Evolutionary conservation across 2,888 invertebrate species (phyloP).

Genomic region (Branchipolynoe longqiensis): DNA sequence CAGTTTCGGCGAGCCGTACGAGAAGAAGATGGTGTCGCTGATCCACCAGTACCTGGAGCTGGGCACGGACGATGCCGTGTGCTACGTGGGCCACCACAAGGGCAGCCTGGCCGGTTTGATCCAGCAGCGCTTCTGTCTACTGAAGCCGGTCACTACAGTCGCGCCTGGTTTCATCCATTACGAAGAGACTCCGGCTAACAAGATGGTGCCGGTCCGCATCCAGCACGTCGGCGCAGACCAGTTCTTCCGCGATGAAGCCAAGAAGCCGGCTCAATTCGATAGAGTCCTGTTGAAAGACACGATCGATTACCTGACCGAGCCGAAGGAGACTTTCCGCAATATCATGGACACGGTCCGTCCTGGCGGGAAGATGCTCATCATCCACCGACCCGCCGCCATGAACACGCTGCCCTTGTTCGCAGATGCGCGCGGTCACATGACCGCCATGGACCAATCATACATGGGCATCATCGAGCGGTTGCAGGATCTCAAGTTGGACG

Average conservation of each 20-base stretch:
- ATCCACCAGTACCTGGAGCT: slow-evolving; percentile 78
- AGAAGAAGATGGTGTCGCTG: slow-evolving; percentile 73
- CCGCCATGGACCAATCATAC: slow-evolving; percentile 76
- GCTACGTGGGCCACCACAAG: slow-evolving; percentile 78
- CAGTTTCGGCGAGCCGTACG: slow-evolving; percentile 76
- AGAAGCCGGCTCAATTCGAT: slow-evolving; percentile 70
- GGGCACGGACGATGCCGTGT: slow-evolving; percentile 76
- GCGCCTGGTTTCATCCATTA: slow-evolving; percentile 78
- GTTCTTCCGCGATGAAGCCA: slow-evolving; percentile 71
- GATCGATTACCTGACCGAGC: slow-evolving; percentile 75
- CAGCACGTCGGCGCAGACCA: slow-evolving; percentile 78
- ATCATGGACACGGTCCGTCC: slow-evolving; percentile 73
- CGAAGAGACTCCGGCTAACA: slow-evolving; percentile 71
- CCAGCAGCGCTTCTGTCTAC: slow-evolving; percentile 75
- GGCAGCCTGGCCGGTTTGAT: slow-evolving; percentile 75
- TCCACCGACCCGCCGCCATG: slow-evolving; percentile 76
- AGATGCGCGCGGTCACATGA: slow-evolving; percentile 73
- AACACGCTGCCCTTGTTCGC: slow-evolving; percentile 77
- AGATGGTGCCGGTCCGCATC: slow-evolving; percentile 72
- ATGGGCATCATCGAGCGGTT: slow-evolving; percentile 76
- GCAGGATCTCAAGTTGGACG: slow-evolving; percentile 73
- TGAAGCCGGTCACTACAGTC: slow-evolving; percentile 75
- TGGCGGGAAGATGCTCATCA: slow-evolving; percentile 75
- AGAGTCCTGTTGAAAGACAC: slow-evolving; percentile 78
- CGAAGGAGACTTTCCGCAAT: slow-evolving; percentile 72